Conservation (phyloP, 1,140 invertebrate species). For the Ips typographus region DNA sequence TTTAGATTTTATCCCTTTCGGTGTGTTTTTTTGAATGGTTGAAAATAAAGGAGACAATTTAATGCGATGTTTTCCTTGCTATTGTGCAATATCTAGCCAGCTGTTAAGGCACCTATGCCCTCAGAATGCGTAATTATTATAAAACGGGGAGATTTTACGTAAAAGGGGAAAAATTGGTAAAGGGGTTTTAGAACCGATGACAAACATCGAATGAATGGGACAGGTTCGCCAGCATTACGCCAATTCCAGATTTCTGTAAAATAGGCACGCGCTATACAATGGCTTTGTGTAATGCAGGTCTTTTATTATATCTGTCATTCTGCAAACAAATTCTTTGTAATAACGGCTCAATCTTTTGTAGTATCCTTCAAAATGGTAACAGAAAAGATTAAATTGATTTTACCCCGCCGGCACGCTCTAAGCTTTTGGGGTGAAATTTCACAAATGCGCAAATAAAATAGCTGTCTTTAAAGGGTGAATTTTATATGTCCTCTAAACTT, state of each 20-base stretch:
- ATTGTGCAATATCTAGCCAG: conserved; percentile 42
- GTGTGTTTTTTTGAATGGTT: neutral
- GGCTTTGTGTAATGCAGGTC: conserved; percentile 37
- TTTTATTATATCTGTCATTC: conserved; percentile 41
- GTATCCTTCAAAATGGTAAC: conserved; percentile 40
- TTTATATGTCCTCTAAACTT: too few species aligned
- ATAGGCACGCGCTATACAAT: conserved; percentile 42
- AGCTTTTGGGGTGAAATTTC: conserved; percentile 40
- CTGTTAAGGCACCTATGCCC: conserved; percentile 43
- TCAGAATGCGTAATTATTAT: conserved; percentile 52
- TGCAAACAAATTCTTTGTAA: conserved; percentile 36
- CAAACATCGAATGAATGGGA: conserved; percentile 45
- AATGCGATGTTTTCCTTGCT: conserved; percentile 11
- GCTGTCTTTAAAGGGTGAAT: conserved; percentile 37
- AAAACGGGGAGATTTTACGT: conserved; percentile 50
- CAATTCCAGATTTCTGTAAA: conserved; percentile 49
- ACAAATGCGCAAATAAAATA: conserved; percentile 45
- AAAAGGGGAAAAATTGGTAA: conserved; percentile 49
- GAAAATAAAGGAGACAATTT: conserved; percentile 3
- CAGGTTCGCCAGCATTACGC: conserved; percentile 39
- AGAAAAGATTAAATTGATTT: conserved; percentile 45
- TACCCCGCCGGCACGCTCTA: conserved; percentile 23
- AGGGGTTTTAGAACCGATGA: conserved; percentile 44
- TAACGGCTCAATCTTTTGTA: conserved; percentile 39
- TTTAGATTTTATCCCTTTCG: neutral